A percentile compares a stretch with the other conserved stretches of the same genome.
Conservation (phyloP, 2,113 vertebrate species). For the Barbus barbus region DNA sequence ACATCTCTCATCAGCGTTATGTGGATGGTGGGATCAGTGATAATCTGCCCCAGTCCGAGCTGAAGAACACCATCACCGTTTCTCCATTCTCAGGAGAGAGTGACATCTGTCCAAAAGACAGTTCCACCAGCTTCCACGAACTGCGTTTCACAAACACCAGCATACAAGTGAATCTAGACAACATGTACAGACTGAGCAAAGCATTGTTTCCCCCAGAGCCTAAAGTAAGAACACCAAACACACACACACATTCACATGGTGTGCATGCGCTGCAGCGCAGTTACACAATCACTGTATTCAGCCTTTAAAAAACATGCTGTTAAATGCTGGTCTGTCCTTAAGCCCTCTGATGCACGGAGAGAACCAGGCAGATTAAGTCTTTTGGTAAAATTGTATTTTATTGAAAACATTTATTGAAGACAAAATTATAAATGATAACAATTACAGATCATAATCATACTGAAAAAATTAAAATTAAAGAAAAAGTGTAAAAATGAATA, state of each 20-base stretch:
- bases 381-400: too few species aligned
- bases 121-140: slow-evolving; percentile 82
- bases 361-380: too few species aligned
- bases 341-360: too few species aligned
- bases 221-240: slow-evolving; percentile 70
- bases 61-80: slow-evolving; percentile 87
- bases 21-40: slow-evolving; percentile 87
- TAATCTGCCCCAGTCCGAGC: slow-evolving; percentile 79
- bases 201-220: slow-evolving; percentile 82
- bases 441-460: too few species aligned
- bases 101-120: slow-evolving; percentile 89
- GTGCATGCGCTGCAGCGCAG: too few species aligned
- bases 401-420: too few species aligned
- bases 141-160: slow-evolving; percentile 82
- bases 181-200: slow-evolving; percentile 78
- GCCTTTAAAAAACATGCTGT: neutral
- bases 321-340: too few species aligned
- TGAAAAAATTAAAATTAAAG: too few species aligned
- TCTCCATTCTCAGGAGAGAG: slow-evolving; percentile 89
- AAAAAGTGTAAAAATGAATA: too few species aligned
- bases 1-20: slow-evolving; percentile 84
- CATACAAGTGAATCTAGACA: slow-evolving; percentile 82
- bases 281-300: neutral
- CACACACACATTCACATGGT: neutral
- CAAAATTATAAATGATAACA: too few species aligned